A percentile compares a stretch with the other conserved stretches of the same genome.
Conservation (phyloP, 1,140 invertebrate genomes). For the Xylocopa sonorina region DNA sequence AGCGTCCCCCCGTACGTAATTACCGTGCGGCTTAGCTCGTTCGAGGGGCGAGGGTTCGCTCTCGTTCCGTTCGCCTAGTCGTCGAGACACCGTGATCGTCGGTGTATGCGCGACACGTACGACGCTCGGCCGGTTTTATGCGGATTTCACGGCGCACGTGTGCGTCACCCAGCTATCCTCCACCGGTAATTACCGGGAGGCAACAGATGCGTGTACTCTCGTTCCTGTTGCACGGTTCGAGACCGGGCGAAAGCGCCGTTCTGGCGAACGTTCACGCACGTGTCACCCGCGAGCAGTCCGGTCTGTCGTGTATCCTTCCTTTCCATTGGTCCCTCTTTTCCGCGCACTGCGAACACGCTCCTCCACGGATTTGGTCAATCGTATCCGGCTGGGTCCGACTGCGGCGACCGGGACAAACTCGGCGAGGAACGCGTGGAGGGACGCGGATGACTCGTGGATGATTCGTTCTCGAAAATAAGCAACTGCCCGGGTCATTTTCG, state of each 20-base stretch:
- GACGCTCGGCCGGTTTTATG: slow-evolving; percentile 14
- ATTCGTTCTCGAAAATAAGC: not conserved
- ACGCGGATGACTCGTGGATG: not conserved
- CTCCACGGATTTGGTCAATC: slow-evolving; percentile 18
- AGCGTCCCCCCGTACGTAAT: slow-evolving; percentile 67
- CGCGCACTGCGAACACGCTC: not conserved
- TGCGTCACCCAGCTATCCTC: slow-evolving; percentile 36
- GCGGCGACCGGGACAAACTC: slow-evolving; percentile 2
- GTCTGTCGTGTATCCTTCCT: not conserved
- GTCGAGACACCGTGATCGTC: slow-evolving; percentile 5
- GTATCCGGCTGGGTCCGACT: slow-evolving; percentile 30
- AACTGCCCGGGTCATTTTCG: too few relatives aligned
- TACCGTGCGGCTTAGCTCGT: slow-evolving; percentile 57
- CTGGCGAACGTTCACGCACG: slow-evolving; percentile 25
- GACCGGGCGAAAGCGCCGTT: slow-evolving; percentile 11
- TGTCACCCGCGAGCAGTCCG: slow-evolving; percentile 8
- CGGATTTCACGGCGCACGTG: slow-evolving; percentile 43
- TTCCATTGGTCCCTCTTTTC: not conserved
- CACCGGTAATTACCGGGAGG: slow-evolving; percentile 54
- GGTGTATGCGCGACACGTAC: not conserved
- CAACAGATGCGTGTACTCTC: slow-evolving; percentile 60
- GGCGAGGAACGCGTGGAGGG: not conserved
- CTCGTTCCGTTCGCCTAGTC: slow-evolving; percentile 42
- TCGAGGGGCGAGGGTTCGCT: slow-evolving; percentile 55
- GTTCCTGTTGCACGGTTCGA: slow-evolving; percentile 47